Base-by-base conservation (phyloP, 2,113 vertebrate genomes). In the Eidolon helvum region DNA sequence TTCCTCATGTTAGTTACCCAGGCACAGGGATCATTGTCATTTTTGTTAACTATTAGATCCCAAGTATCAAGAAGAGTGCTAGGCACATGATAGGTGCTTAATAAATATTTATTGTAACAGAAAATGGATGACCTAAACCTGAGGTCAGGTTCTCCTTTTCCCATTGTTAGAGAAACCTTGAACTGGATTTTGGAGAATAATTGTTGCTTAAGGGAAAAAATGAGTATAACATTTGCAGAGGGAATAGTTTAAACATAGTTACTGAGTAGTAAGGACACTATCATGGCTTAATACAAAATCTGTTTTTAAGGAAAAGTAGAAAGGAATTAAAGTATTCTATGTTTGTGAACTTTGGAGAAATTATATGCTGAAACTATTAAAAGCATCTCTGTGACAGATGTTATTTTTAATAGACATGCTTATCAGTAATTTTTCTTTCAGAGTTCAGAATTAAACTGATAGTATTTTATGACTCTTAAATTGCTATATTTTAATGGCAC, bases 381-480 rank as follows among this genome's bases (percentile, higher is more conserved):
- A 71, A 80, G 14, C 18, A 11, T 74, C 26, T 91, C 38, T 75
- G 40, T 94, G 83, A 59, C 40, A 78, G 90, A 28, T 82, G 26
- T 87, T 97, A 97, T 95, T 98, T 98, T 98, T 97, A 97, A 94
- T 96, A 98, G 96, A 92, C 96, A 35, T 61, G 90, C 80, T 96
- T 98, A 95, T 97, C 96, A 97, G 92, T 87, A 92, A 65, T 61
- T 96, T 97, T 98, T 98, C 68, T 85, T 97, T 97, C 4, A 61
- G 92, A 98, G 91, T 97, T 97, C 90, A 96, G 66, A 97, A 97
- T 97, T 94, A 45, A 87, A 96, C 63, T 91, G 97, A 94, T 97
- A 92, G 22, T 90, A 87, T 92, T 96, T 92, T 66, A 78, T 77
- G 85, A 90, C 95, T 95, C 97, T 97, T 97, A 98, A 98, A 98